phyloP scores from a whole-genome alignment of 2,113 vertebrate genomes.

The Ageneiosus marmoratus region DNA sequence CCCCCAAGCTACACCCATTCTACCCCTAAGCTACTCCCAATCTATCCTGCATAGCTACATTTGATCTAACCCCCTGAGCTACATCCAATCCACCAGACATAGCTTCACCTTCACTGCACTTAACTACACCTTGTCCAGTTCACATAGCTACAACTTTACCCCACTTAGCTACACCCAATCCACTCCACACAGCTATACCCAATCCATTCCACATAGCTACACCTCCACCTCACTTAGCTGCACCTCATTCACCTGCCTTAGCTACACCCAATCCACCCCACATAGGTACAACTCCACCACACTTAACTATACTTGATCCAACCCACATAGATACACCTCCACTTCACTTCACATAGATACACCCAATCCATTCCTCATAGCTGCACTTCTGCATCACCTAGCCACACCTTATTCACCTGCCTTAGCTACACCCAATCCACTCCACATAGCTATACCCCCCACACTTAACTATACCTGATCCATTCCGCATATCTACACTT shows the following conservation, averaged over 20 bases:
- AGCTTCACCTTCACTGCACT: too few species aligned
- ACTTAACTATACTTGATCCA: background rate
- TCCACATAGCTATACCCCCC: background rate
- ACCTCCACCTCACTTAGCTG: too few species aligned
- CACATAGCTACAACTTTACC: too few species aligned
- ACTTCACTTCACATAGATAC: too few species aligned
- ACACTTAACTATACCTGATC: too few species aligned
- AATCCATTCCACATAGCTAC: too few species aligned
- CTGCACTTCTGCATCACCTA: too few species aligned
- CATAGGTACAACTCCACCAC: background rate
- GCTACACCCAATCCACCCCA: background rate
- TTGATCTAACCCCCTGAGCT: background rate
- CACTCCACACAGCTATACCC: background rate
- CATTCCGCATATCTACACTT: too few species aligned
- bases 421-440: background rate
- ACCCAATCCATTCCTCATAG: too few species aligned
- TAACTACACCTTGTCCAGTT: too few species aligned
- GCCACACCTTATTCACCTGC: too few species aligned
- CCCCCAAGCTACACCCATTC: background rate
- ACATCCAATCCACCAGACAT: background rate
- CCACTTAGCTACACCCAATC: background rate
- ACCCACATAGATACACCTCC: too few species aligned
- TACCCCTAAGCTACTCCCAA: background rate
- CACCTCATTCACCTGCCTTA: background rate
- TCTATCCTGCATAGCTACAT: background rate